phyloP scores from a whole-genome alignment of 2,113 vertebrate genomes.

The Tragelaphus scriptus region DNA sequence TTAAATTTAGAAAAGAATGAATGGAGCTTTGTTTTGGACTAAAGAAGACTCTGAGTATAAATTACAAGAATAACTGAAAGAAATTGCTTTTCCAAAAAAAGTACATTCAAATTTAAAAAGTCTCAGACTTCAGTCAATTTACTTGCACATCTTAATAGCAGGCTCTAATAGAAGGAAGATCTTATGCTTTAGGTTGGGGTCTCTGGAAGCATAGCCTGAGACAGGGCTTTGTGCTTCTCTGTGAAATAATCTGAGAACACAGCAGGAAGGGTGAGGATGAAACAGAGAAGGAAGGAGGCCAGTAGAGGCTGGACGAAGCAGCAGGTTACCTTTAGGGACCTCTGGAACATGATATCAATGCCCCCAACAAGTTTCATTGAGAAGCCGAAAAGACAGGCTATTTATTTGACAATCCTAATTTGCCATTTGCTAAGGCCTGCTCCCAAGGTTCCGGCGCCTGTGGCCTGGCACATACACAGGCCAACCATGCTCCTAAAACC shows the following conservation, averaged over 20 bases:
- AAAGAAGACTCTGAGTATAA: neutral
- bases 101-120: neutral
- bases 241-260: neutral
- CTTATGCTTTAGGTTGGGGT: neutral
- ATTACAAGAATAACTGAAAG: conserved; percentile 7
- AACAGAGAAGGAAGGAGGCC: no score
- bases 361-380: neutral
- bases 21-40: neutral
- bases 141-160: neutral
- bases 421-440: neutral
- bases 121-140: neutral
- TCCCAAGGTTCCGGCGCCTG: neutral
- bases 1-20: conserved; percentile 27
- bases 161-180: neutral
- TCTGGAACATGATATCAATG: neutral
- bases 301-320: neutral
- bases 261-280: neutral
- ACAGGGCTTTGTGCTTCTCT: neutral
- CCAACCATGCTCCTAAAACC: neutral
- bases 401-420: neutral
- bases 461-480: neutral
- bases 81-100: neutral
- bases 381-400: neutral
- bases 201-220: neutral
- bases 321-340: neutral